Evolutionary conservation across 2,888 invertebrate species (phyloP), one percentile per base, ranked within the genome.

Genomic region (Caenorhabditis sp.): DNA sequence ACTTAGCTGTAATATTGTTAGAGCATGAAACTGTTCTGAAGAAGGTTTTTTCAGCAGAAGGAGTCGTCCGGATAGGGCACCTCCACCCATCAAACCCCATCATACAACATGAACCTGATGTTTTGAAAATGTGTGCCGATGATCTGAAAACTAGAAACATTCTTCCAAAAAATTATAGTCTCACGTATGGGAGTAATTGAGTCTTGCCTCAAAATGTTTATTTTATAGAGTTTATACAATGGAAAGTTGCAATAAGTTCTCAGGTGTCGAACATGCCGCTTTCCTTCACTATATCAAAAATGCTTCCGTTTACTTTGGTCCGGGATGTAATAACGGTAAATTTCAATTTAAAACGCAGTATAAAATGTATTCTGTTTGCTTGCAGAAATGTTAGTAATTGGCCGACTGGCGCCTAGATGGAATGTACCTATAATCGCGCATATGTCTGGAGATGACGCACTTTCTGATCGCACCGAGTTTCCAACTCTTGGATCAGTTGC

Each of bases 341-440:
- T 0, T 8, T 11, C n/a, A 11, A 13, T 53, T 2, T 9, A n/a
- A 24, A 24, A 18, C 9, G 0, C 0, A 6, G 15, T 1, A 37
- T 5, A 11, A n/a, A 35, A 40, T 35, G n/a, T 40, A 24, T n/a
- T 40, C 11, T 11, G 13, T 26, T 4, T 50, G 35, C 11, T 67
- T 69, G 40, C 58, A 90, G 90, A 90, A 86, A 90, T 90, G 89
- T 79, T 91, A 24, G 88, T 90, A 15, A 91, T 90, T 62, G 90
- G 90, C n/a, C 86, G 90, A 18, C 76, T 90, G 28, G 91, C 88
- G 0, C 88, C 90, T 11, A 83, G 90, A 5, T 90, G 90, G 90
- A 90, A 90, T 72, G 90, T 90, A 26, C 90, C 90, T 4, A 90
- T 90, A 44, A 87, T 90, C 58, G 90, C 90, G 6, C 90, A 90